Percentiles rank a stretch among this genome's conserved stretches.
These are phyloP conservation scores for Halcyon smyrnensis DNA, from an alignment of 2,797 vertebrate species.

Conservation along the genomic window DNA sequence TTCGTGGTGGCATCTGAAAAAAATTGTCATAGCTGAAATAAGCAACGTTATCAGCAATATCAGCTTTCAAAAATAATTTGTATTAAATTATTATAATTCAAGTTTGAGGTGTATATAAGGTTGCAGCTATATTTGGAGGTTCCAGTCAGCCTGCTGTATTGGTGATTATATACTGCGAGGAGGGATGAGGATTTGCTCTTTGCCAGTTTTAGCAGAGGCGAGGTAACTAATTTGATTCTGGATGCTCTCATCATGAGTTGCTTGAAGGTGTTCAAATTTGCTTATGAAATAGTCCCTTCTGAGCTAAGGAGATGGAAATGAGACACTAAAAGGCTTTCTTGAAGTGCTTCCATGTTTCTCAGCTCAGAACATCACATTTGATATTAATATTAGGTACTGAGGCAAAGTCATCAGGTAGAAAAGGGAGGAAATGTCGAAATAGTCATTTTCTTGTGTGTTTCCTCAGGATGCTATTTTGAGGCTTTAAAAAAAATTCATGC, in stretches of 20 bases:
- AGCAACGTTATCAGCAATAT: not conserved
- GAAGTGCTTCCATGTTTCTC: constrained; percentile 52
- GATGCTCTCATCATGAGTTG: constrained; percentile 60
- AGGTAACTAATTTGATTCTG: constrained; percentile 61
- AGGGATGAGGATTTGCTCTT: constrained; percentile 4
- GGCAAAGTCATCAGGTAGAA: constrained; percentile 67
- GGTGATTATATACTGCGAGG: not conserved
- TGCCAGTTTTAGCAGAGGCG: constrained; percentile 21
- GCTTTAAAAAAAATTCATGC: constrained; percentile 53
- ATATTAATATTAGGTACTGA: constrained; percentile 69
- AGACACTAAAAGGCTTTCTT: constrained; percentile 63
- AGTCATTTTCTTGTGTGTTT: constrained; percentile 57
- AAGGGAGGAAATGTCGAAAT: constrained; percentile 48
- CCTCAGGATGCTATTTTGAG: constrained; percentile 64
- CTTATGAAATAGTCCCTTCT: constrained; percentile 60
- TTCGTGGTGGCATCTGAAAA: not conserved
- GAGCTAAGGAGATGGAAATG: constrained; percentile 63
- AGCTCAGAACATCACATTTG: constrained; percentile 56
- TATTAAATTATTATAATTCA: not conserved
- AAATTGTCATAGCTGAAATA: not conserved
- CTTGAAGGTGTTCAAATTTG: constrained; percentile 59
- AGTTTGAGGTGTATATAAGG: not conserved
- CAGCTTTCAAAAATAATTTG: not conserved
- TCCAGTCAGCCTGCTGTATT: not conserved
- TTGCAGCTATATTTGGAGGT: not conserved